Percentiles rank a stretch among this genome's conserved stretches.
These are phyloP conservation scores for Himantopus leucocephalus DNA, from an alignment of 2,113 vertebrate species.

Conservation along the genomic window DNA sequence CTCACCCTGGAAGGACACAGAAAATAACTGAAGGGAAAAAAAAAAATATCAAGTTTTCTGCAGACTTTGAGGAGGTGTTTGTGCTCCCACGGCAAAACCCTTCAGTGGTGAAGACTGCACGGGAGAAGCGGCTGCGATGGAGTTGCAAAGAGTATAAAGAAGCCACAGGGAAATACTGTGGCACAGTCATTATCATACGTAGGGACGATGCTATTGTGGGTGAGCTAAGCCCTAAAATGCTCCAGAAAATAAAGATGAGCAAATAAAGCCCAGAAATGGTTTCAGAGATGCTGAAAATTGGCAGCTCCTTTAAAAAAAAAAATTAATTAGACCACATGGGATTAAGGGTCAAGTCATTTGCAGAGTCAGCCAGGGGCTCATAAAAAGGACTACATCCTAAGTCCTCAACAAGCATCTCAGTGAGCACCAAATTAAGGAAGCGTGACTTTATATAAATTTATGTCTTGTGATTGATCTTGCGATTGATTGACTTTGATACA, in stretches of 20 bases:
- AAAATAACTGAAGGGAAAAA: neutral
- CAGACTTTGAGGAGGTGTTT: neutral
- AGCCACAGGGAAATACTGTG: accelerated
- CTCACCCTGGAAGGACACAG: neutral
- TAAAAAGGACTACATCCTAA: neutral
- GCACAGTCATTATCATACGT: accelerated
- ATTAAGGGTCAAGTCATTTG: neutral
- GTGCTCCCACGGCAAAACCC: neutral
- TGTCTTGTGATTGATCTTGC: neutral
- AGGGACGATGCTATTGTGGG: accelerated
- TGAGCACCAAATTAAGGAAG: neutral
- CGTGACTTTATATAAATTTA: neutral
- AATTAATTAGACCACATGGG: accelerated
- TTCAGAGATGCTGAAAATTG: neutral
- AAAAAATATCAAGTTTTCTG: neutral
- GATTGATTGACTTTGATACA: accelerated
- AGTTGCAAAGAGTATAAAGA: neutral
- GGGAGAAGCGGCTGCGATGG: accelerated
- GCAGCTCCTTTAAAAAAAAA: neutral
- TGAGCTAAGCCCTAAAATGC: neutral
- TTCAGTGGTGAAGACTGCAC: neutral
- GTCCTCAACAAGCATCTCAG: neutral
- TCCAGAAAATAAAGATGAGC: neutral
- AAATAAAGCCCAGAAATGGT: neutral
- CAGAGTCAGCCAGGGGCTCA: neutral